Base-by-base conservation (phyloP, 2,888 invertebrate genomes). In the Agapostemon virescens region DNA sequence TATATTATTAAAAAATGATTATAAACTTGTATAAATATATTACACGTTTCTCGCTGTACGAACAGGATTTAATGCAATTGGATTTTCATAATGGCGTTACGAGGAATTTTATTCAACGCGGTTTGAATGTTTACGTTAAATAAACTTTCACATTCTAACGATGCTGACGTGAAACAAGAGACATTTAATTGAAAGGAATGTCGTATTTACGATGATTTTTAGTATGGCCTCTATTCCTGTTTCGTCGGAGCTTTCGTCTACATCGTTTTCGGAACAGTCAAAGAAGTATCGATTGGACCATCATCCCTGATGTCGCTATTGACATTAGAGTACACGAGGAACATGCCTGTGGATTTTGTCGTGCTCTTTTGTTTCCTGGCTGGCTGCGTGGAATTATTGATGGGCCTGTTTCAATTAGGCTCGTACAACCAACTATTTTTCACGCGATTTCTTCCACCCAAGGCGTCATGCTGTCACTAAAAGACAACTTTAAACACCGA, bases 221-320 rank as follows among this genome's bases (percentile, higher is more conserved):
- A 95, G 94, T 98, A 97, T 93, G 99, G 98, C 0, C 94, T 99
- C 33, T 98, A 98, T 93, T 97, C 98, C 2, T 96, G 98, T 0
- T 98, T 98, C 92, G 95, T 98, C 92, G 97, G 97, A 92, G 88
- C 91, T 90, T 96, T 98, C 88, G 94, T 98, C 73, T 99, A 99
- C 93, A 94, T 96, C 73, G 92, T 97, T 87, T 95, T 98, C 88
- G 98, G 98, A 58, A 97, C 98, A 0, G 96, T 97, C 84, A 96
- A 95, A 90, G 96, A 97, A 93, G 97, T 97, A 3, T 97, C 97
- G 0, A 97, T 97, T 85, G 97, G 98, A n/a, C 98, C 98, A 0
- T 98, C 98, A 0, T 98, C 98, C 87, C 94, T 98, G 80, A 97
- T 98, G 97, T 96, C 98, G 49, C 94, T 98, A 71, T 93, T 98